phyloP scores from a whole-genome alignment of 1,140 invertebrate species.

The Drosophila subobscura region DNA sequence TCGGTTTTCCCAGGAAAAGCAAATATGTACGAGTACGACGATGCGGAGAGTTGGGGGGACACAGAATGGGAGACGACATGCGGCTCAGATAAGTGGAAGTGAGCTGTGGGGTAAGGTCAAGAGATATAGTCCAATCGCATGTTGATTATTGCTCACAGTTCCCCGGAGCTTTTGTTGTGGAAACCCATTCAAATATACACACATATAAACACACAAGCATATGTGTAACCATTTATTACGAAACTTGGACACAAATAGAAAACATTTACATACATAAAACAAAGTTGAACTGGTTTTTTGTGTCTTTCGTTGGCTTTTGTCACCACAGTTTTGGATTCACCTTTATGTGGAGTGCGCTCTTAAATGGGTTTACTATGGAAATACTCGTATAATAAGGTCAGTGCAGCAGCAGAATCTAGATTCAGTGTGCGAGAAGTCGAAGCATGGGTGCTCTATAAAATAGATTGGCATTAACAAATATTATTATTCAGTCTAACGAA shows the following conservation, averaged over 20 bases:
- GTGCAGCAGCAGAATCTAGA: no score
- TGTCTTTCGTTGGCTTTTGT: constrained; percentile 17
- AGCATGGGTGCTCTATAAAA: no score
- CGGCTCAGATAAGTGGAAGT: constrained; percentile 30
- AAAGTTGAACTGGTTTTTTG: constrained; percentile 50
- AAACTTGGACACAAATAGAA: constrained; percentile 24
- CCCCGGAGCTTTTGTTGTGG: constrained; percentile 1
- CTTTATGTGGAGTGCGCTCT: constrained; percentile 5
- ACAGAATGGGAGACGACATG: constrained; percentile 9
- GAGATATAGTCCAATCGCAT: constrained; percentile 18
- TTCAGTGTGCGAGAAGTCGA: no score
- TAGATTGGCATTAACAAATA: no score
- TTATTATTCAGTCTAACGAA: no score
- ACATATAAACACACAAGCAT: constrained; percentile 2
- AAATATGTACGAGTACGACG: constrained; percentile 54
- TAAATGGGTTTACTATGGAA: neutral
- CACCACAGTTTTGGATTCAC: constrained; percentile 11
- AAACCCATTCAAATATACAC: neutral
- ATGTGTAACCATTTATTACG: constrained; percentile 8
- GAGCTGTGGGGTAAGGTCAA: constrained; percentile 23
- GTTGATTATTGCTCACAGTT: constrained; percentile 29
- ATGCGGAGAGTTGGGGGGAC: neutral
- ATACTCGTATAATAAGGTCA: no score
- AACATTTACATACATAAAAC: constrained; percentile 30
- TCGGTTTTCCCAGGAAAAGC: constrained; percentile 67